Conservation (phyloP, 2,113 vertebrate genomes). For the Clarias batrachus region DNA sequence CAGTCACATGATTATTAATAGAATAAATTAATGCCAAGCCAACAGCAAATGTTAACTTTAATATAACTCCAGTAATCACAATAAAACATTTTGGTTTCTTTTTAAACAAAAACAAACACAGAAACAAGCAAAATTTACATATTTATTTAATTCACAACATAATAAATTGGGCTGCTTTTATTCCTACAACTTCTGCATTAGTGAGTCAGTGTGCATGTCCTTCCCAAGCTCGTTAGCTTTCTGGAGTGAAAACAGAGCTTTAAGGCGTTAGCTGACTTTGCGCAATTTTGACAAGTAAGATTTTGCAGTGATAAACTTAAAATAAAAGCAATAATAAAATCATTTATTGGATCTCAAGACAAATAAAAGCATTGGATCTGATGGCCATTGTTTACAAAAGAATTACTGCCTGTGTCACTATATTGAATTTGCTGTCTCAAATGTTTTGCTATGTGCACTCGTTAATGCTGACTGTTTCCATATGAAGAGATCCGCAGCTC, state of each 20-base stretch:
- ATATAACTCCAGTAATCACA: not conserved
- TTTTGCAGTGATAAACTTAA: slow-evolving; percentile 19
- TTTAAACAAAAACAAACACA: not conserved
- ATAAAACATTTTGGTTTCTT: not conserved
- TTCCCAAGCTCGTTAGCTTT: slow-evolving; percentile 18
- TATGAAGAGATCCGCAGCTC: slow-evolving; percentile 28
- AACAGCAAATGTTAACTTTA: not conserved
- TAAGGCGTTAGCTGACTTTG: not conserved
- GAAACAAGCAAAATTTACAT: not conserved
- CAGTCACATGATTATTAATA: not conserved
- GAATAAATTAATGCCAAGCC: not conserved
- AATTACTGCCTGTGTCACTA: slow-evolving; percentile 10
- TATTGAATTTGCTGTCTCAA: slow-evolving; percentile 19
- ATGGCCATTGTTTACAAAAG: slow-evolving; percentile 30
- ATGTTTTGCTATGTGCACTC: slow-evolving; percentile 26
- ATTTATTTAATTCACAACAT: slow-evolving; percentile 37
- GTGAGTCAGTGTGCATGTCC: not conserved
- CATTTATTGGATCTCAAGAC: not conserved
- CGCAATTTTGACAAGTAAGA: not conserved
- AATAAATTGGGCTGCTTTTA: slow-evolving; percentile 11
- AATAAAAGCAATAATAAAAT: slow-evolving; percentile 12
- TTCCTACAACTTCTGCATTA: slow-evolving; percentile 6
- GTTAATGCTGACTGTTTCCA: slow-evolving; percentile 14
- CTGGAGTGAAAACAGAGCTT: slow-evolving; percentile 28
- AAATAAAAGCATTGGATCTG: slow-evolving; percentile 4